Percentiles rank a stretch among this genome's conserved stretches.
Conservation (phyloP, 2,888 invertebrate genomes). For the Perizoma flavofasciatum region DNA sequence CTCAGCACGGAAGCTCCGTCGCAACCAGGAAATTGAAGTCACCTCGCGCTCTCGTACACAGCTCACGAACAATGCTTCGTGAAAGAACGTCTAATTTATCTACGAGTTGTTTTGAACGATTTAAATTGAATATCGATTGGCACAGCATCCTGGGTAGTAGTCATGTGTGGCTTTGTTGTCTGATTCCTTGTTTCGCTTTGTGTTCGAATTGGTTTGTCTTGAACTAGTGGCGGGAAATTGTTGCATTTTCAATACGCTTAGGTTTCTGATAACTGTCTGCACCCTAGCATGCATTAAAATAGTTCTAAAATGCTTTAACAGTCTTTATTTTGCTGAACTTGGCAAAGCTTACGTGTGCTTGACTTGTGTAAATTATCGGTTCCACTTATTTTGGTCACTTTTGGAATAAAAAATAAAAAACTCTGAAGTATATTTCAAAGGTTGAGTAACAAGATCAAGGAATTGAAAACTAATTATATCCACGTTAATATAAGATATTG, state of each 20-base stretch:
- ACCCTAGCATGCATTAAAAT: conserved; percentile 4
- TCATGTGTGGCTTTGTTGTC: conserved; percentile 46
- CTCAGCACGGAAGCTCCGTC: conserved; percentile 57
- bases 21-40: conserved; percentile 81
- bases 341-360: too few relatives aligned
- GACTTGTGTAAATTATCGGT: too few relatives aligned
- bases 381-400: too few relatives aligned
- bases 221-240: conserved; percentile 36
- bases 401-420: too few relatives aligned
- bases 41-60: conserved; percentile 56
- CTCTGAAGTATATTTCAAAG: too few relatives aligned
- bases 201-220: conserved; percentile 36
- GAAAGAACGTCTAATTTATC: conserved; percentile 82
- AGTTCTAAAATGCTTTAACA: conserved; percentile 19
- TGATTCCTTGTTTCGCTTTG: conserved; percentile 43
- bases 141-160: conserved; percentile 42
- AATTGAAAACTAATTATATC: conserved; percentile 37
- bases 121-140: conserved; percentile 80
- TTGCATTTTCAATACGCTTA: conserved; percentile 31
- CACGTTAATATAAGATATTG: conserved; percentile 35
- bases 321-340: not conserved
- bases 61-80: conserved; percentile 76
- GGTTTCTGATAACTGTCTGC: conserved; percentile 19
- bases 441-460: conserved; percentile 31
- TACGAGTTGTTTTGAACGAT: conserved; percentile 71